Base-by-base conservation (phyloP, 2,888 invertebrate species). In the Ectemnius continuus region DNA sequence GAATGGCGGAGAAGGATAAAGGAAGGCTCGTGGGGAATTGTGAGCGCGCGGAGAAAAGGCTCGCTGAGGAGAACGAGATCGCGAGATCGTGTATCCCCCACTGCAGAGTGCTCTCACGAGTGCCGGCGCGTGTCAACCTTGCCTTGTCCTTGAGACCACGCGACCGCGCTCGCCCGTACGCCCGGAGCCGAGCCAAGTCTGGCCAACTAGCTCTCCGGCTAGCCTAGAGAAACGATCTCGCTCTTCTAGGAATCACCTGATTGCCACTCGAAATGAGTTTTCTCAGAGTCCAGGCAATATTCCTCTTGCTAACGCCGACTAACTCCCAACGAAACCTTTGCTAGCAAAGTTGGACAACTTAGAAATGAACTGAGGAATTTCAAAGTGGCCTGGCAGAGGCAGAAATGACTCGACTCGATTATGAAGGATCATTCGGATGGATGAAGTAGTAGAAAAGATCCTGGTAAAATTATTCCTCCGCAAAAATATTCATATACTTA, bases 51-150 rank as follows among this genome's bases (percentile, higher is more conserved):
- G 45, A 52, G 60, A 36, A 64, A 45, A 46, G 14, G 48, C 16
- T 56, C 64, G 46, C 11, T 28, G 73, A 36, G 68, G 70, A 63
- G 57, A 72, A 64, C 3, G 76, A 65, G 66, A 76, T 61, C 71
- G 76, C 71, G 79, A 73, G 46, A 60, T 52, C 56, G 65, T 63
- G 20, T 68, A 74, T 75, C 76, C 83, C 73, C 83, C 80, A 80
- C 84, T 84, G 77, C 70, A 75, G 69, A 74, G 78, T 71, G 36
- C 36, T 36, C 36, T 80, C 75, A 82, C 81, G 82, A 84, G 84
- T 82, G 81, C 84, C 84, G 90, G 89, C 91, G 90, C 91, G 90
- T 91, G 91, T 90, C 90, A 90, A 90, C 90, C 90, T 91, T 90
- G 90, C 82, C 85, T 86, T 90, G 89, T 88, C 91, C 90, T 91